Evolutionary conservation across 2,797 vertebrate genomes (phyloP), one percentile per base, ranked within the genome.

Genomic region (Pangasius krempfi): DNA sequence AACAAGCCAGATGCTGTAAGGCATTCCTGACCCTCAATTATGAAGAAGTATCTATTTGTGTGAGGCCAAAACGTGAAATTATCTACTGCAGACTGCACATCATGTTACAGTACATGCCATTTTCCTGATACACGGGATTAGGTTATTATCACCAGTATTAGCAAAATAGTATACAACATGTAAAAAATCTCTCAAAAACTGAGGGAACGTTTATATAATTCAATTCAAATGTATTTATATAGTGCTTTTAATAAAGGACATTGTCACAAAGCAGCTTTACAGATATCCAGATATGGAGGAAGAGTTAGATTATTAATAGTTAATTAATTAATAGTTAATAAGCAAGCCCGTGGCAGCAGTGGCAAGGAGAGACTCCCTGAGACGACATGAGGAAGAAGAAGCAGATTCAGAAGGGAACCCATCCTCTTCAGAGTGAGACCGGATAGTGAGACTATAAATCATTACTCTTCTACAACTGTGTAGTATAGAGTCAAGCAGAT

Each of bases 1-100:
- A 72, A 84, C 40, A 73, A 79, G 80, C 81, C 81, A 84, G 79
- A 68, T 72, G 62, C 70, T 62, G 37, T 4, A 33, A 18, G 30
- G 4, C 12, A 22, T 56, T 58, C 60, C 60, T 54, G 25, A 62
- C 10, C 47, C 50, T 64, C 8, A 27, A n/a, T 84, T 86, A 76
- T 30, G 56, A 37, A 40, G 68, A 33, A 85, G 22, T 27, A 6
- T 64, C 9, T 16, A 83, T 13, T 58, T 83, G 58, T 60, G 20
- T 50, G 82, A 68, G 60, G 40, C 44, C 22, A 30, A 66, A 27
- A 30, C 16, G 4, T 52, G 44, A 84, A 22, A 84, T 84, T 84
- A 84, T 30, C 44, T 6, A 16, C 82, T 50, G 40, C 40, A 84
- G n/a, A 12, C 27, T 33, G 27, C 60, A 47, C 5, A 84, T 84